phyloP scores from a whole-genome alignment of 2,888 invertebrate genomes.

The Cheilosia variabilis region DNA sequence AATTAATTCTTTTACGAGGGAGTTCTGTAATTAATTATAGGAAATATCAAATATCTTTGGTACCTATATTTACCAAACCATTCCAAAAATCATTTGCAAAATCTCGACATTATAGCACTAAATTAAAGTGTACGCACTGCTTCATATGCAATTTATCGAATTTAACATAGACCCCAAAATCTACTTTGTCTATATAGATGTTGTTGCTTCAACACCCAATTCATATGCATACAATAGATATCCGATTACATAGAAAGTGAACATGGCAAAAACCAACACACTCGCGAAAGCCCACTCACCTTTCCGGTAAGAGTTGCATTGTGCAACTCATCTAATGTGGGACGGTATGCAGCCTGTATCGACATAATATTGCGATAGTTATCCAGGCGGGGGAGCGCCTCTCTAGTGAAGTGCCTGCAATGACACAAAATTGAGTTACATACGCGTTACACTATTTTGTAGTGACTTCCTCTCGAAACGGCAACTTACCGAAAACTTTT shows the following conservation, averaged over 20 bases:
- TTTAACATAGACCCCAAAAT: too few relatives aligned
- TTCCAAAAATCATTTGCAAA: too few relatives aligned
- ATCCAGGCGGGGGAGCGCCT: constrained; percentile 93
- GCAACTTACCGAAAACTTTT: constrained; percentile 89
- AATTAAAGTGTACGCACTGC: too few relatives aligned
- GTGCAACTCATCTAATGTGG: constrained; percentile 94
- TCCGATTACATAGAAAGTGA: not conserved
- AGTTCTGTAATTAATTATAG: too few relatives aligned
- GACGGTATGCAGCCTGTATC: constrained; percentile 93
- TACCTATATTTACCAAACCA: too few relatives aligned
- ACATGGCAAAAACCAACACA: not conserved
- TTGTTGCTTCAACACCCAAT: not conserved
- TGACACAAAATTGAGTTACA: not conserved
- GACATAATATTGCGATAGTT: constrained; percentile 96
- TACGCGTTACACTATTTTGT: too few relatives aligned
- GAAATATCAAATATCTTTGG: too few relatives aligned
- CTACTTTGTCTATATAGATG: too few relatives aligned
- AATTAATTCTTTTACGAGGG: too few relatives aligned
- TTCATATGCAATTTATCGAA: too few relatives aligned
- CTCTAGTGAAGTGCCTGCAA: constrained; percentile 91
- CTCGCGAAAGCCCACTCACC: constrained; percentile 84
- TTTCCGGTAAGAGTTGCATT: constrained; percentile 92
- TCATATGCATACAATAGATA: not conserved
- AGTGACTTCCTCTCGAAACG: not conserved
- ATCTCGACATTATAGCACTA: too few relatives aligned